Percentiles rank a stretch among this genome's conserved stretches.
phyloP scores from a whole-genome alignment of 2,797 vertebrate species.

The Mycteria americana region DNA sequence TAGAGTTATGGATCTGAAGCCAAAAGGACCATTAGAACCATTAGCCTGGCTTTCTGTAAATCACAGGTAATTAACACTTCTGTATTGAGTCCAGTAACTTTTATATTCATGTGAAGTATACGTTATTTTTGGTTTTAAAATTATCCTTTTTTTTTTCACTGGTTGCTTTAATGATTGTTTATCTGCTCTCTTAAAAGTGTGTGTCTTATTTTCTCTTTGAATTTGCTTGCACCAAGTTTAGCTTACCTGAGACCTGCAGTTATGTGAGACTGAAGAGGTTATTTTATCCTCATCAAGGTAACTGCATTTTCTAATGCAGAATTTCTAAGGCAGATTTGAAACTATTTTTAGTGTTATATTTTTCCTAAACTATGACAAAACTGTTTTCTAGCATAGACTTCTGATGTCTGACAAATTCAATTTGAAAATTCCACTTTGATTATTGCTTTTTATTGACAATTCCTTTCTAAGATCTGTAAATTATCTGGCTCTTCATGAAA shows the following conservation, averaged over 20 bases:
- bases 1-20: background rate
- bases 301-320: background rate
- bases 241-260: background rate
- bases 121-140: background rate
- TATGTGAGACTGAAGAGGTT: background rate
- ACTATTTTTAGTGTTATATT: background rate
- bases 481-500: background rate
- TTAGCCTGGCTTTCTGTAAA: background rate
- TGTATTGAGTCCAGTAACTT: background rate
- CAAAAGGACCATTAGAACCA: background rate
- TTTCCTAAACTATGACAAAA: background rate
- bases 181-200: background rate
- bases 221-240: background rate
- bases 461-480: background rate
- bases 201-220: background rate
- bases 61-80: background rate
- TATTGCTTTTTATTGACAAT: background rate
- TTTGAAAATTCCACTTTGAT: background rate
- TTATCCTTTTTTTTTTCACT: background rate
- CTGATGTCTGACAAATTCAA: background rate
- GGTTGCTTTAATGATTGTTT: background rate
- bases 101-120: background rate
- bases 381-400: background rate
- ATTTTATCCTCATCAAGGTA: background rate
- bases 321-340: background rate